Conservation (phyloP, 1,140 invertebrate species). For the Meloidogyne exigua region DNA sequence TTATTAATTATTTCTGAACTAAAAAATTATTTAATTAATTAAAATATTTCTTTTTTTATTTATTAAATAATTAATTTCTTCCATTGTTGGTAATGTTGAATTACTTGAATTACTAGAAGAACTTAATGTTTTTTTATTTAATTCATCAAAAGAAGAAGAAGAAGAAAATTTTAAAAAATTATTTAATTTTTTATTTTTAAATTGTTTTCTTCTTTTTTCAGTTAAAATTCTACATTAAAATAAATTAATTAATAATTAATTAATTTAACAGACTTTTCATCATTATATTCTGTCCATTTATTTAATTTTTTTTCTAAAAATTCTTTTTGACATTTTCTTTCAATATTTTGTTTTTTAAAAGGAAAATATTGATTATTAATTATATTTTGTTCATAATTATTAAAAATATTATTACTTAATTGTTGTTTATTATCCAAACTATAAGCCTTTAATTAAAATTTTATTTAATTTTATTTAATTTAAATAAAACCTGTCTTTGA, state of each 20-base stretch:
- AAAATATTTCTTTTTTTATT: too few relatives aligned
- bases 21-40: too few relatives aligned
- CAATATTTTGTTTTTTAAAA: neutral
- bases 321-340: neutral
- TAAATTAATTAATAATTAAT: neutral
- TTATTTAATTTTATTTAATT: neutral
- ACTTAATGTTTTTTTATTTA: neutral
- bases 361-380: too few relatives aligned
- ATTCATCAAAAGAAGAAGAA: neutral
- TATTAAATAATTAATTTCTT: neutral
- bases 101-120: neutral
- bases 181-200: neutral
- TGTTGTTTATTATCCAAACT: neutral
- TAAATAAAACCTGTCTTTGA: neutral
- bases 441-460: neutral
- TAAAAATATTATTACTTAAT: neutral
- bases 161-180: neutral
- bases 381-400: too few relatives aligned
- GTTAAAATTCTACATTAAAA: neutral
- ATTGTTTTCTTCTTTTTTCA: neutral
- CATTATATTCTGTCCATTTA: neutral
- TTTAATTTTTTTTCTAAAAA: neutral
- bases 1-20: too few relatives aligned
- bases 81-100: neutral
- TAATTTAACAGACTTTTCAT: neutral